A percentile compares a stretch with the other conserved stretches of the same genome.
These are phyloP conservation scores for Takifugu flavidus DNA, from an alignment of 2,113 vertebrate genomes.

Conservation along the genomic window DNA sequence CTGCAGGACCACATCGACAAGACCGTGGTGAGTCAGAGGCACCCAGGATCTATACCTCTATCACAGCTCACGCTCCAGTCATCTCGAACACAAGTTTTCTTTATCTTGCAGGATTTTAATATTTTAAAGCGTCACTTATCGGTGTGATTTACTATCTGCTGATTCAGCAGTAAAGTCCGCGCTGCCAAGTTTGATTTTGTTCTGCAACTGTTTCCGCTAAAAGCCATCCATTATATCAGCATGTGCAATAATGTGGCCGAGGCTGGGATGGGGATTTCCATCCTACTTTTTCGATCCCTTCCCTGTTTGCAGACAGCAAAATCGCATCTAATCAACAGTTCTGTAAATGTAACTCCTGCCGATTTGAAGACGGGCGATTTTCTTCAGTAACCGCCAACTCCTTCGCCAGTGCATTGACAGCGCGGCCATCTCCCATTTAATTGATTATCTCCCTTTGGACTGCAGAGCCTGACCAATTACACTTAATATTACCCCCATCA, in stretches of 20 bases:
- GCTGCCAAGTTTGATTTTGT: background rate
- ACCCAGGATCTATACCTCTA: background rate
- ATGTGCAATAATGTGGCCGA: background rate
- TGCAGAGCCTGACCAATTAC: constrained; percentile 17
- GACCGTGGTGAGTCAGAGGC: constrained; percentile 78
- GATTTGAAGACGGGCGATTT: too few species aligned
- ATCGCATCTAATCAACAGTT: background rate
- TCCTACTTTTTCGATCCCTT: background rate
- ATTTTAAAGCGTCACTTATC: too few species aligned
- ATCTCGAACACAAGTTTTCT: background rate
- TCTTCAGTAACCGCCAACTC: background rate
- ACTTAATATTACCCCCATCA: constrained; percentile 13
- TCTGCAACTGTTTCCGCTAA: background rate
- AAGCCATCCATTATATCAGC: background rate
- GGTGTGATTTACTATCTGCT: background rate
- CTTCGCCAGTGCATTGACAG: constrained; percentile 11
- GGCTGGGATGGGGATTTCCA: background rate
- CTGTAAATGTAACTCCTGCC: too few species aligned
- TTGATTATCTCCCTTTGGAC: constrained; percentile 13
- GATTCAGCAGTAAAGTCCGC: background rate
- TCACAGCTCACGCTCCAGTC: background rate
- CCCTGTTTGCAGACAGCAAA: background rate
- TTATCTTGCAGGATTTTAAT: background rate
- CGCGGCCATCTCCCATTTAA: constrained; percentile 4
- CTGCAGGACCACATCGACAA: constrained; percentile 93